These are phyloP conservation scores for Silurus meridionalis DNA, from an alignment of 2,113 vertebrate species.

Conservation along the genomic window DNA sequence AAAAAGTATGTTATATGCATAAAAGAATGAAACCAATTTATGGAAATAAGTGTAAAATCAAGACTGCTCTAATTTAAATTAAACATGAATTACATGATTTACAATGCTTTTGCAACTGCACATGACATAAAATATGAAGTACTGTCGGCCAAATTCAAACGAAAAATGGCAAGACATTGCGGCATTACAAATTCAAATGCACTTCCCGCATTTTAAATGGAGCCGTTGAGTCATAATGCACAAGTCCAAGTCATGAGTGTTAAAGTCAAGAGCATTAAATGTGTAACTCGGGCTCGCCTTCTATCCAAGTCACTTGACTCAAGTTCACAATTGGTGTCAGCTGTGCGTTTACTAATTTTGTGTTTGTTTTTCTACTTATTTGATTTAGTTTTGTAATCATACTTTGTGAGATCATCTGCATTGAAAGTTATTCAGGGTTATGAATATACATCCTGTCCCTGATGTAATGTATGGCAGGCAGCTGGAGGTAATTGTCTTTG, in stretches of 20 bases:
- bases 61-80: background rate
- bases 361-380: background rate
- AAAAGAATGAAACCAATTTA: background rate
- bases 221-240: background rate
- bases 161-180: background rate
- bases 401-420: background rate
- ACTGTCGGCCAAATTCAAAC: background rate
- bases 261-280: background rate
- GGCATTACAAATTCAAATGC: background rate
- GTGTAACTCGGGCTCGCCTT: background rate
- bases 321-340: background rate
- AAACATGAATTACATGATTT: background rate
- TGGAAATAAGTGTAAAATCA: background rate
- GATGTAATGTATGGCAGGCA: conserved; percentile 32
- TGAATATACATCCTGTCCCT: background rate
- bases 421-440: conserved; percentile 21
- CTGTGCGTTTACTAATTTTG: background rate
- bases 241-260: background rate
- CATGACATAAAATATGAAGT: background rate
- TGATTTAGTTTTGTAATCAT: conserved; percentile 9
- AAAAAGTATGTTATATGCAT: background rate
- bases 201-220: background rate
- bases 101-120: background rate
- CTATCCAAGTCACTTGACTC: background rate
- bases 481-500: conserved; percentile 54